These are phyloP conservation scores for Brenthis ino DNA, from an alignment of 2,888 invertebrate genomes.

Conservation along the genomic window DNA sequence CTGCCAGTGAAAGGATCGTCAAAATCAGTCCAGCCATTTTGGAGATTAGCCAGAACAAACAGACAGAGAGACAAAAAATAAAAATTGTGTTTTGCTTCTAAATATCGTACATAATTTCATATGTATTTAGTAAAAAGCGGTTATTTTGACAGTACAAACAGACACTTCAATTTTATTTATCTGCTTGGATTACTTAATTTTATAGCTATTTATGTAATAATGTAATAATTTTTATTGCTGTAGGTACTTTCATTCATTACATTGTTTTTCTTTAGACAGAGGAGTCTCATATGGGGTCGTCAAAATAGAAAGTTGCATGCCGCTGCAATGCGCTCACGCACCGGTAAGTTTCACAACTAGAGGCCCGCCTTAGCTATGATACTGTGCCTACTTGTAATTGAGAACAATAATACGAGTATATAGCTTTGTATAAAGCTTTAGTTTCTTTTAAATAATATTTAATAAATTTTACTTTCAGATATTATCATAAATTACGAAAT, in stretches of 20 bases:
- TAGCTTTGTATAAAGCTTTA: not conserved
- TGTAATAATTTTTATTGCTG: slow-evolving; percentile 27
- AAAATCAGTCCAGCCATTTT: too few species aligned
- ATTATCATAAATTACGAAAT: too few species aligned
- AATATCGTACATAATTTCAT: too few species aligned
- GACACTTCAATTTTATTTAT: too few species aligned
- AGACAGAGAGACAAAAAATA: too few species aligned
- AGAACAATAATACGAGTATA: not conserved
- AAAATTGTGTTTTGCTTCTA: too few species aligned
- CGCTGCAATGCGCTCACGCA: slow-evolving; percentile 60
- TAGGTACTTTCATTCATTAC: slow-evolving; percentile 63
- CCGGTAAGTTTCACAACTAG: slow-evolving; percentile 39
- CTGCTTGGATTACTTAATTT: too few species aligned
- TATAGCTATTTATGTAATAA: too few species aligned
- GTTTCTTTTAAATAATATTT: not conserved
- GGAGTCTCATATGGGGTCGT: slow-evolving; percentile 44
- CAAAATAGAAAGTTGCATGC: slow-evolving; percentile 76
- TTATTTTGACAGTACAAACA: too few species aligned
- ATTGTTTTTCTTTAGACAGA: slow-evolving; percentile 55
- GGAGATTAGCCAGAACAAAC: too few species aligned
- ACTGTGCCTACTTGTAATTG: slow-evolving; percentile 8
- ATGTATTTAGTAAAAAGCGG: too few species aligned
- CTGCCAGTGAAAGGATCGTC: too few species aligned
- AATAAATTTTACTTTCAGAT: not conserved
- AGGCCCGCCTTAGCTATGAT: slow-evolving; percentile 22